Evolutionary conservation across 2,797 vertebrate genomes (phyloP), one percentile per base, ranked within the genome.

Genomic region (Myripristis jacobus): DNA sequence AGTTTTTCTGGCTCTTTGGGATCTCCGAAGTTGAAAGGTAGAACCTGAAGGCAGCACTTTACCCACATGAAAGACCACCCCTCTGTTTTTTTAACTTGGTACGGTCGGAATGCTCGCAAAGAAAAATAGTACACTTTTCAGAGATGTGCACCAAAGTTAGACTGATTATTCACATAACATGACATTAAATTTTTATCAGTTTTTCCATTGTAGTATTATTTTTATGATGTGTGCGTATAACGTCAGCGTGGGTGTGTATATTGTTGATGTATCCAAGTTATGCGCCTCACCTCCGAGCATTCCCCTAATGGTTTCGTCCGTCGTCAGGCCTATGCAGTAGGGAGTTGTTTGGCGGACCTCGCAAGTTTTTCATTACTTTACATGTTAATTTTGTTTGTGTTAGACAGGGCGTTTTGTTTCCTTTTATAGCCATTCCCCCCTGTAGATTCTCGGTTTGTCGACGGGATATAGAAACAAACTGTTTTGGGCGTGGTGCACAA

Each of bases 321-420:
- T 86, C 65, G 82, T 77, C 44, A 88, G 93, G 93, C 94, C 94
- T 93, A 70, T 91, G 88, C 90, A 70, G 92, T 88, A 88, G 92
- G 93, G 94, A 94, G 92, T 94, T 93, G 89, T 87, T 92, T 89
- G 79, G 82, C 77, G 85, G 82, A 89, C 2, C 83, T 44, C 73
- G 75, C 77, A 93, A 93, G 91, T 93, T 93, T 93, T 86, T 56
- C 74, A 71, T 58, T 82, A 92, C 84, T 93, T 92, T 90, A 55
- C 27, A 22, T 80, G 47, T 84, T 66, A 65, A 81, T 89, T 88
- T 83, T 70, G 44, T 81, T 61, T 27, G 21, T 70, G 18, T 18
- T n/a, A 44, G 43, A 65, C 73, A 62, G 50, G 25, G 1, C 1
- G 16, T 10, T 52, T 41, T 47, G 22, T 44, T 34, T 0, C 1